A percentile compares a stretch with the other conserved stretches of the same genome.
Evolutionary conservation across 1,140 invertebrate species (phyloP).

Genomic region (Drosophila albomicans): DNA sequence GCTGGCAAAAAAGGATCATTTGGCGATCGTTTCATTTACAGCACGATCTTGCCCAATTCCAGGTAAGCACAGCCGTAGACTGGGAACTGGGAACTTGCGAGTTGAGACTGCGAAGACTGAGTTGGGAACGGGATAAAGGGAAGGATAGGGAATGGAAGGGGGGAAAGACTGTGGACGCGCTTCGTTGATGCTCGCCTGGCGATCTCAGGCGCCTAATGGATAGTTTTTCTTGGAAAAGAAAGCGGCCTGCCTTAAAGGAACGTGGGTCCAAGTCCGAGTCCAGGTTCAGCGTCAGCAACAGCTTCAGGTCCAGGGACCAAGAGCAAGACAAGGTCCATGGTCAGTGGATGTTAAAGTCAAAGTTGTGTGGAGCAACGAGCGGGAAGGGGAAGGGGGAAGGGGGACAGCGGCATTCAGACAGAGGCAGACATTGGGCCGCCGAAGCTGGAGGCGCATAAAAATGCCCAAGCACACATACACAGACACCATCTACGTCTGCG

Average conservation of each 20-base stretch:
- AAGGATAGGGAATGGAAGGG: background rate
- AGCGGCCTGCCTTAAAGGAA: slow-evolving; percentile 72
- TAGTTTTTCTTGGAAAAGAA: slow-evolving; percentile 81
- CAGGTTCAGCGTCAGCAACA: background rate
- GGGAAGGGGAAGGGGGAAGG: background rate
- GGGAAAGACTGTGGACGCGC: background rate
- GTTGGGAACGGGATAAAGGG: no score
- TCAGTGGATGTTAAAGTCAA: background rate
- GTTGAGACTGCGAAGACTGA: background rate
- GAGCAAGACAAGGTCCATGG: slow-evolving; percentile 21
- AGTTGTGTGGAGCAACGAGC: background rate
- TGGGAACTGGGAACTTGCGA: no score
- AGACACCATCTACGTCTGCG: slow-evolving; percentile 11
- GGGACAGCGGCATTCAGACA: slow-evolving; percentile 24
- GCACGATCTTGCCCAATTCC: slow-evolving; percentile 63
- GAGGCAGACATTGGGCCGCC: slow-evolving; percentile 74
- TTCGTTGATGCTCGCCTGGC: slow-evolving; percentile 36
- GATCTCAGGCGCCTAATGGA: slow-evolving; percentile 80
- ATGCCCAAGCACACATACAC: slow-evolving; percentile 60
- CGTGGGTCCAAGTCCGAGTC: slow-evolving; percentile 19
- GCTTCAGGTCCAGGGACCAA: no score
- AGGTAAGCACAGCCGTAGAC: slow-evolving; percentile 40
- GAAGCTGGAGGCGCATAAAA: slow-evolving; percentile 72
- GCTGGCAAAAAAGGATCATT: slow-evolving; percentile 45
- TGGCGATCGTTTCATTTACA: slow-evolving; percentile 57